Conservation (phyloP, 2,888 invertebrate genomes). For the Eurytoma adleriae region DNA sequence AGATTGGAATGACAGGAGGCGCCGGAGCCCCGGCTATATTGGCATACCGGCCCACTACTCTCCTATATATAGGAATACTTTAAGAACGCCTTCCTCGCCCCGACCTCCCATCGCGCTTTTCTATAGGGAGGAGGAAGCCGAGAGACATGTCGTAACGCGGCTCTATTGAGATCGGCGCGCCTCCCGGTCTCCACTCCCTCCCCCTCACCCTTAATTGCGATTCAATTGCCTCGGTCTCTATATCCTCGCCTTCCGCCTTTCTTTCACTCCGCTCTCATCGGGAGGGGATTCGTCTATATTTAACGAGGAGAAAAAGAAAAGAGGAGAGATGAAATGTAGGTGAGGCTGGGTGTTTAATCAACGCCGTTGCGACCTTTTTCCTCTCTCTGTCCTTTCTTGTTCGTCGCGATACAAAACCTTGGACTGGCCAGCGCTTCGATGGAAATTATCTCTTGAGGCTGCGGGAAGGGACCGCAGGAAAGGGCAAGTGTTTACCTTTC, state of each 20-base stretch:
- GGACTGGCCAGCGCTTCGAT: background rate
- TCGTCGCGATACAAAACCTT: background rate
- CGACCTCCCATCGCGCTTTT: conserved; percentile 54
- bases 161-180: conserved; percentile 49
- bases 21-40: conserved; percentile 68
- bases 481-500: too few relatives aligned
- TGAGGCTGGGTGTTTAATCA: background rate
- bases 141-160: conserved; percentile 52
- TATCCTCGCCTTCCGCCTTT: background rate
- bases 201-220: conserved; percentile 49
- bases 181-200: background rate
- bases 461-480: too few relatives aligned
- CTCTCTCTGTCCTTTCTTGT: background rate
- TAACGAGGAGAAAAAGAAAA: too few relatives aligned
- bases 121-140: conserved; percentile 1
- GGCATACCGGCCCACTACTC: conserved; percentile 69
- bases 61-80: conserved; percentile 74
- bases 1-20: conserved; percentile 67
- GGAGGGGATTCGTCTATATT: too few relatives aligned
- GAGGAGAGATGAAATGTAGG: background rate
- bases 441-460: too few relatives aligned
- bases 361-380: background rate
- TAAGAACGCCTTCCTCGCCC: conserved; percentile 63
- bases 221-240: conserved; percentile 48
- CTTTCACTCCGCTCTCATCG: too few relatives aligned